Base-by-base conservation (phyloP, 1,140 invertebrate species). In the Antheraea pernyi region DNA sequence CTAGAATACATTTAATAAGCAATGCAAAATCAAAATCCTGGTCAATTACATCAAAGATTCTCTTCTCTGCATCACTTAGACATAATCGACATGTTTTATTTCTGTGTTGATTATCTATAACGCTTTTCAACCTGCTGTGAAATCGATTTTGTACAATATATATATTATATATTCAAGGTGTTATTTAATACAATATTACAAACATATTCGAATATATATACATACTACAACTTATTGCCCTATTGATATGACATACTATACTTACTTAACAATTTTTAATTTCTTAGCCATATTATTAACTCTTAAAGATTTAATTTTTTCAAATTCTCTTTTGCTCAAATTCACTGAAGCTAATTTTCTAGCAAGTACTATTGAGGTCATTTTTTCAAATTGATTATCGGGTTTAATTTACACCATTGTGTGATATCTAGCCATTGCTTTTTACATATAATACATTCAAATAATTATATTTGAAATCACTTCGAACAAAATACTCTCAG, bases 311-410 rank as follows among this genome's bases (percentile, higher is more conserved):
- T 76, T 77, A 22, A 74, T 71, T 74, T 76, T 81, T 16, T 79
- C 74, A 48, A 79, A 77, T 64, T 81, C 80, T 13, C 58, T 68
- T 60, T 71, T 74, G 65, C 73, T 72, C 37, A 81, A 63, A 58
- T 79, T 79, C 13, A 76, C 67, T 19, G 65, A 61, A 10, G 75
- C 36, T 58, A 81, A 66, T 65, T 81, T 81, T 63, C 74, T 73
- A 30, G 72, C 73, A 69, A 81, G 77, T 60, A 76, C 64, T 59
- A 53, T 59, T 11, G 71, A 66, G 10, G 71, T 68, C 74, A 76
- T 76, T n/a, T 36, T 63, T 30, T 1, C 22, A 30, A 4, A 30
- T 30, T 30, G 22, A 30, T 30, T 30, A 30, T 30, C 22, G 22
- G 22, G 4, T 30, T 30, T 4, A 30, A 30, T 30, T 30, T 30